Evolutionary conservation across 2,113 vertebrate genomes (phyloP).

Genomic region (Planiliza haematocheilus): DNA sequence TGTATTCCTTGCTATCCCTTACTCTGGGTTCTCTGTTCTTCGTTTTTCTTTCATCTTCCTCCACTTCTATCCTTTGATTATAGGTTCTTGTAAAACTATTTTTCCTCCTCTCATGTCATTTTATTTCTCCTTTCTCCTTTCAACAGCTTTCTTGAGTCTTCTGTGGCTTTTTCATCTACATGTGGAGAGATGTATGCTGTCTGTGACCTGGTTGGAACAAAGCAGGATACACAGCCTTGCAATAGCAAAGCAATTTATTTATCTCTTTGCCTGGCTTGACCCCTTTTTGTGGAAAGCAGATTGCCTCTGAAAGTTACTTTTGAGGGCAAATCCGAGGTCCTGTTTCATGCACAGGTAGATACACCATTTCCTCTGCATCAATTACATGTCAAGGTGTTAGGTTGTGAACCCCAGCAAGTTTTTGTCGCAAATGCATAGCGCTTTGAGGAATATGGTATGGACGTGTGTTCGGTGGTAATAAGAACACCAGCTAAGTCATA

Average conservation of each 20-base stretch:
- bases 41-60: conserved; percentile 30
- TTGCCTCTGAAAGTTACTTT: conserved; percentile 71
- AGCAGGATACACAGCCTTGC: conserved; percentile 49
- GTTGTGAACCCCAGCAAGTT: conserved; percentile 18
- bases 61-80: conserved; percentile 35
- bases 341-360: conserved; percentile 47
- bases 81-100: background rate
- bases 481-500: no score
- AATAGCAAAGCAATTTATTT: conserved; percentile 76
- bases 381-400: conserved; percentile 46
- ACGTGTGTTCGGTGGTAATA: no score
- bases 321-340: conserved; percentile 55
- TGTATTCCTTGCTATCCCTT: conserved; percentile 24
- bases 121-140: conserved; percentile 4
- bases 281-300: conserved; percentile 74
- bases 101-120: background rate
- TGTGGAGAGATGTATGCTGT: conserved; percentile 30
- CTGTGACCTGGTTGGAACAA: conserved; percentile 62
- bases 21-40: conserved; percentile 28
- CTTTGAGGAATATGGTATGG: conserved; percentile 22
- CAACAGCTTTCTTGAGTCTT: conserved; percentile 11
- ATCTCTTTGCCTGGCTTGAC: conserved; percentile 63
- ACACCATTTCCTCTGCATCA: conserved; percentile 57
- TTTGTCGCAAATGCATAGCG: conserved; percentile 21
- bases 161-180: conserved; percentile 1